These are phyloP conservation scores for Hystrix brachyura DNA, from an alignment of 2,113 vertebrate species.

Conservation along the genomic window DNA sequence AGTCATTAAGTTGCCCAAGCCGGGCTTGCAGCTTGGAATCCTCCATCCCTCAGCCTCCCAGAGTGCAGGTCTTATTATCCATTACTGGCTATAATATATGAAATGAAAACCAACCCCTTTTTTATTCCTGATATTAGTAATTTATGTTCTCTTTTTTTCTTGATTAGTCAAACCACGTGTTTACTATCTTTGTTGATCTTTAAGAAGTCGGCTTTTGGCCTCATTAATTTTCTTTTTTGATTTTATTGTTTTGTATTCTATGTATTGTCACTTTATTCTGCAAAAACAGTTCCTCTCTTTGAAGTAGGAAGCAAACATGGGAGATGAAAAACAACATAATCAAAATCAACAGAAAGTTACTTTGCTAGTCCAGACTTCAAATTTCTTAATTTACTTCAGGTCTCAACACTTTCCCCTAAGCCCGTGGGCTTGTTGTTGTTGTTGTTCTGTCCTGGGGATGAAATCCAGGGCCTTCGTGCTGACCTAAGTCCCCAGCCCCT, in stretches of 20 bases:
- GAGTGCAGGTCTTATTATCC: neutral
- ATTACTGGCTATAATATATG: neutral
- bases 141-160: neutral
- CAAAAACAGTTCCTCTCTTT: conserved; percentile 11
- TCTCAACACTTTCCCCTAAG: neutral
- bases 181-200: conserved; percentile 38
- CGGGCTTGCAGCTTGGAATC: neutral
- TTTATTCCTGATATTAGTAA: neutral
- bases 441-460: neutral
- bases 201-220: conserved; percentile 11
- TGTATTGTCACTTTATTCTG: neutral
- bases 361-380: neutral
- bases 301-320: neutral
- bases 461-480: neutral
- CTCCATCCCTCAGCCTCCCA: neutral
- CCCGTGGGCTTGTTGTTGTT: neutral
- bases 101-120: conserved; percentile 4
- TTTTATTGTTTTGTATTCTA: conserved; percentile 27
- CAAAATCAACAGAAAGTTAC: neutral
- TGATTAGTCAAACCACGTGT: neutral
- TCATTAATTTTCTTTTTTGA: conserved; percentile 33
- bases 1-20: neutral
- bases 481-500: neutral
- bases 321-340: neutral
- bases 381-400: conserved; percentile 45